Conservation (phyloP, 1,140 invertebrate species). For the Camponotus vicinus region DNA sequence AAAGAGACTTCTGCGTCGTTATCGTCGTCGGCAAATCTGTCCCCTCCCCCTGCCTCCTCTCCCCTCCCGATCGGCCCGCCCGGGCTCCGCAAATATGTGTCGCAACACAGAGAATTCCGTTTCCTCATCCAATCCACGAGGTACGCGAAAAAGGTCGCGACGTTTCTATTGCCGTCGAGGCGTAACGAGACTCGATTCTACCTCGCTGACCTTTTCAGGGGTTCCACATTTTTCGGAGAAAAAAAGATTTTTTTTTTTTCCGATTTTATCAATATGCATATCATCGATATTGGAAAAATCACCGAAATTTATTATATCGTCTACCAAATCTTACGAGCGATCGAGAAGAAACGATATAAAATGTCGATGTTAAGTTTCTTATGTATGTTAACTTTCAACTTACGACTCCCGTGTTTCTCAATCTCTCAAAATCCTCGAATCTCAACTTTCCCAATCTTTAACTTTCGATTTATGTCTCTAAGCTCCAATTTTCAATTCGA, state of each 20-base stretch:
- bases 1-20: conserved; percentile 73
- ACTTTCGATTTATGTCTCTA: neutral
- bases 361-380: neutral
- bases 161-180: conserved; percentile 31
- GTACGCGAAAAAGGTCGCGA: conserved; percentile 56
- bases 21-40: conserved; percentile 65
- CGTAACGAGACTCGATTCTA: conserved; percentile 35
- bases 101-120: conserved; percentile 61
- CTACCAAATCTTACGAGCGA: neutral
- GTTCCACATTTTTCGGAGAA: neutral
- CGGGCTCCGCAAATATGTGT: conserved; percentile 14
- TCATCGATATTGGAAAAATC: neutral
- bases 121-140: conserved; percentile 55
- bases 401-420: neutral
- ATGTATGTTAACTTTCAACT: conserved; percentile 30
- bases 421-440: neutral
- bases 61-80: too few species aligned
- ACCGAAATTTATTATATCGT: neutral
- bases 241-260: neutral
- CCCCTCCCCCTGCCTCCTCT: neutral
- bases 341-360: neutral
- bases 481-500: neutral
- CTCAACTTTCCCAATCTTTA: neutral
- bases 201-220: neutral
- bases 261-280: too few species aligned